Percentiles rank a stretch among this genome's conserved stretches.
Evolutionary conservation across 1,140 invertebrate genomes (phyloP).

Genomic region (Drosophila hydei): DNA sequence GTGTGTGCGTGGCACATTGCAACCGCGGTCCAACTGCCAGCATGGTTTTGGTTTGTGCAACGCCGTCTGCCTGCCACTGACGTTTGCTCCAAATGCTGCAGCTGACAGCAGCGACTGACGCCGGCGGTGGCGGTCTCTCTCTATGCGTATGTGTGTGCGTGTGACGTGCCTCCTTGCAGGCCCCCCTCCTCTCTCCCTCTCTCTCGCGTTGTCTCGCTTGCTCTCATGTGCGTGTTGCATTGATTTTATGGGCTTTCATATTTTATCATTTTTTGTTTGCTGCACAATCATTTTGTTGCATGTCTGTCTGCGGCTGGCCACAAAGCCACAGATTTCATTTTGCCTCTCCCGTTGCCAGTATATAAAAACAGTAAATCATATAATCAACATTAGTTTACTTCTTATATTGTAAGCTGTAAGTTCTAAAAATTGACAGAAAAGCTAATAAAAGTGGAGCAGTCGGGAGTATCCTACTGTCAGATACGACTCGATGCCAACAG

Average conservation of each 20-base stretch:
- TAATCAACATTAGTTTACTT: constrained; percentile 6
- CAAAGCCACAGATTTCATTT: constrained; percentile 46
- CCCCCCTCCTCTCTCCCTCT: neutral
- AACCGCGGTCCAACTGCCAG: constrained; percentile 66
- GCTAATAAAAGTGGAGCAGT: too few relatives aligned
- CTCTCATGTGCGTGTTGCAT: constrained; percentile 45
- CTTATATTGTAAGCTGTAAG: neutral
- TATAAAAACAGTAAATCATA: constrained; percentile 27
- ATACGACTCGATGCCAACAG: too few relatives aligned
- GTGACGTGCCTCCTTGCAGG: constrained; percentile 38
- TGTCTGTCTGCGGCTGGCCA: constrained; percentile 63
- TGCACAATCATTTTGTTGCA: constrained; percentile 59
- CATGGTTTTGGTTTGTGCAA: constrained; percentile 40
- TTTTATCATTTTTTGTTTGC: constrained; percentile 58
- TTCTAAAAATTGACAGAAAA: too few relatives aligned
- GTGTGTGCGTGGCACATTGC: constrained; percentile 49
- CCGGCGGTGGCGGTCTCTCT: constrained; percentile 1
- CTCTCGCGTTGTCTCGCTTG: too few relatives aligned
- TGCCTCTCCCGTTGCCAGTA: neutral
- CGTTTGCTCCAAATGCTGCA: constrained; percentile 54
- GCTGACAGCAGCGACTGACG: constrained; percentile 53
- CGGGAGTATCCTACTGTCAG: too few relatives aligned
- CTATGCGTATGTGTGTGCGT: constrained; percentile 12
- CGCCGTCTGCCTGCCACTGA: constrained; percentile 43
- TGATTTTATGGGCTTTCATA: constrained; percentile 70